Evolutionary conservation across 37 sponge, comb jelly and placozoan genomes (phyloP).

Genomic region (Halisarca cf. caerulea): DNA sequence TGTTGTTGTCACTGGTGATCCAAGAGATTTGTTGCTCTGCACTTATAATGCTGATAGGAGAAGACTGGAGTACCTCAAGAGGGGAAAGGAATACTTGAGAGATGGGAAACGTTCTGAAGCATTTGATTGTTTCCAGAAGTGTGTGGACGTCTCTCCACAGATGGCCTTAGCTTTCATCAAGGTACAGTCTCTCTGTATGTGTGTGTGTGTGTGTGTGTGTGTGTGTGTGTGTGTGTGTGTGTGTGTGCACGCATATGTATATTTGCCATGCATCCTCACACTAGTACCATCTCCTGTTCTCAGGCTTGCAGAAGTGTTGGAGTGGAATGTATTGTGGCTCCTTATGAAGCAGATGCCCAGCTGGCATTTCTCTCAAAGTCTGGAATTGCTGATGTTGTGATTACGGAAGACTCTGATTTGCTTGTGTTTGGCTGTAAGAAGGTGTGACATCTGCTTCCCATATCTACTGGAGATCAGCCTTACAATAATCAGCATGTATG

Average conservation of each 20-base stretch:
- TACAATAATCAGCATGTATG: not conserved
- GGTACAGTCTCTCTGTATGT: slow-evolving; percentile 34
- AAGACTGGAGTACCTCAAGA: slow-evolving; percentile 63
- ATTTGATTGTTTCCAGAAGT: slow-evolving; percentile 88
- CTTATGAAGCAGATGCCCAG: slow-evolving; percentile 98
- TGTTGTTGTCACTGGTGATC: not conserved
- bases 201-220: too few relatives aligned
- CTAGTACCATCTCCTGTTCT: not conserved
- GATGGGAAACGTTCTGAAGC: slow-evolving; percentile 89
- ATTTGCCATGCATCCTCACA: not conserved
- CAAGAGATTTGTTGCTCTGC: too few relatives aligned
- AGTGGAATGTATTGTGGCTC: slow-evolving; percentile 94
- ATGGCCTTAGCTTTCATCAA: slow-evolving; percentile 93
- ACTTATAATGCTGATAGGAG: slow-evolving; percentile 28
- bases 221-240: too few relatives aligned
- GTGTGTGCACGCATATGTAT: not conserved
- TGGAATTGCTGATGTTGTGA: slow-evolving; percentile 81
- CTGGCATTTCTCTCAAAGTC: slow-evolving; percentile 83
- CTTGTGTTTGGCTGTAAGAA: slow-evolving; percentile 90
- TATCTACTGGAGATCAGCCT: not conserved
- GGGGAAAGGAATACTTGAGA: slow-evolving; percentile 79
- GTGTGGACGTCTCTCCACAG: slow-evolving; percentile 91
- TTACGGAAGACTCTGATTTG: slow-evolving; percentile 97
- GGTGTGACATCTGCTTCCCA: slow-evolving; percentile 38
- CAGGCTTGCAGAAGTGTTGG: slow-evolving; percentile 79